Base-by-base conservation (phyloP, 1,140 invertebrate genomes). In the Oncopodura yosiiana region DNA sequence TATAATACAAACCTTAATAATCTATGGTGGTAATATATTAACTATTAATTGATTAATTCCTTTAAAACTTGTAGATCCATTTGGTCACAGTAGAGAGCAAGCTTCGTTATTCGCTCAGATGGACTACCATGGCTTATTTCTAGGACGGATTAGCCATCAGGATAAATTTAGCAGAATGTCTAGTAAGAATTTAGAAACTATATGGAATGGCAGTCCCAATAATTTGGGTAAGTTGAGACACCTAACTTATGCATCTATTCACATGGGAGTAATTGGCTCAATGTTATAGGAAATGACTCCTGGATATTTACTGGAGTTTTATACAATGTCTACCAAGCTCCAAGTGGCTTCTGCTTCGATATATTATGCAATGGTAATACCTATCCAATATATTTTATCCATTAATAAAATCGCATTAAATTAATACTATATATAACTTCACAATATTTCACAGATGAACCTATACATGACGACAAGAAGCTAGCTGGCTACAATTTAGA, bases 261-360 rank as follows among this genome's bases (percentile, higher is more conserved):
- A 51, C 32, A 57, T 52, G n/a, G n/a, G n/a, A 29, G 38, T 45
- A 42, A 30, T 26, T 45, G 14, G 1, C 2, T 1, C 19, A 2
- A 27, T 6, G 3, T 3, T 41, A 8, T n/a, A 62, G 75, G 75
- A 53, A 66, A 74, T 51, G 73, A 72, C 72, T 62, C 71, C 11
- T 66, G 67, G 49, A 68, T 87, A 6, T 87, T 87, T 45, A 86
- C 84, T 0, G 76, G 81, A 0, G 74, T 80, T 1, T 66, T 88
- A 5, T 87, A 77, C 67, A 88, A 89, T 61, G 79, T 75, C 2
- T 94, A 94, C 67, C 75, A 75, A 0, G 81, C 89, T 12, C 91
- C 90, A 1, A 74, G 78, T 4, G 88, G 87, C 0, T 94, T 90
- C 70, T 94, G 90, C 67, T 96, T 92, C 67, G 91, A 95, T 68